phyloP scores from a whole-genome alignment of 2,888 invertebrate genomes.

The Lasioglossum lativentre region DNA sequence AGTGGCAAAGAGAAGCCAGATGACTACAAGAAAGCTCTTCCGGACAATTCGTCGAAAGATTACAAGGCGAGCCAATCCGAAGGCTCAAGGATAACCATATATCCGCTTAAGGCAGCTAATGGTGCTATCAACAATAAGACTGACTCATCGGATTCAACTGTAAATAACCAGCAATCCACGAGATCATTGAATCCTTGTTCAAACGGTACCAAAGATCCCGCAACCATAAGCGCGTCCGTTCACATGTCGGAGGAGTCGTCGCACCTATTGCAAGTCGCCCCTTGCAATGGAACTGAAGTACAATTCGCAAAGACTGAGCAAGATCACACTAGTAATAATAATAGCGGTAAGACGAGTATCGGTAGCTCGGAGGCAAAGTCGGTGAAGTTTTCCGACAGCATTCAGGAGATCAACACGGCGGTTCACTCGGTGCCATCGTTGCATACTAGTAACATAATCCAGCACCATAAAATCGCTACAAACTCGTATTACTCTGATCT shows the following conservation, averaged over 20 bases:
- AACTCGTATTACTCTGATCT: slow-evolving; percentile 35
- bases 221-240: slow-evolving; percentile 23
- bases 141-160: slow-evolving; percentile 36
- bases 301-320: slow-evolving; percentile 56
- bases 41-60: slow-evolving; percentile 34
- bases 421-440: slow-evolving; percentile 1
- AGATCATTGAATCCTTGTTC: slow-evolving; percentile 43
- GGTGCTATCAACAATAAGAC: slow-evolving; percentile 47
- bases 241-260: slow-evolving; percentile 20
- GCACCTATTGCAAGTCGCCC: slow-evolving; percentile 25
- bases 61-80: slow-evolving; percentile 38
- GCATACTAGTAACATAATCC: slow-evolving; percentile 24
- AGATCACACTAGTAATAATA: slow-evolving; percentile 53
- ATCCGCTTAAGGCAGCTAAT: slow-evolving; percentile 37
- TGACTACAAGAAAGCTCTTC: slow-evolving; percentile 35
- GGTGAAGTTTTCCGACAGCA: slow-evolving; percentile 47
- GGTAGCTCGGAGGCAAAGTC: slow-evolving; percentile 39
- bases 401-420: slow-evolving; percentile 37
- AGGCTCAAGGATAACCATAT: slow-evolving; percentile 28
- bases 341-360: slow-evolving; percentile 49
- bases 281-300: slow-evolving; percentile 52
- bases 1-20: slow-evolving; percentile 34
- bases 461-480: not conserved
- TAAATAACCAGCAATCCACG: slow-evolving; percentile 37
- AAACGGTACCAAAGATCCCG: slow-evolving; percentile 48